Evolutionary conservation across 2,888 invertebrate genomes (phyloP).

Genomic region (Oeneis ivallda): DNA sequence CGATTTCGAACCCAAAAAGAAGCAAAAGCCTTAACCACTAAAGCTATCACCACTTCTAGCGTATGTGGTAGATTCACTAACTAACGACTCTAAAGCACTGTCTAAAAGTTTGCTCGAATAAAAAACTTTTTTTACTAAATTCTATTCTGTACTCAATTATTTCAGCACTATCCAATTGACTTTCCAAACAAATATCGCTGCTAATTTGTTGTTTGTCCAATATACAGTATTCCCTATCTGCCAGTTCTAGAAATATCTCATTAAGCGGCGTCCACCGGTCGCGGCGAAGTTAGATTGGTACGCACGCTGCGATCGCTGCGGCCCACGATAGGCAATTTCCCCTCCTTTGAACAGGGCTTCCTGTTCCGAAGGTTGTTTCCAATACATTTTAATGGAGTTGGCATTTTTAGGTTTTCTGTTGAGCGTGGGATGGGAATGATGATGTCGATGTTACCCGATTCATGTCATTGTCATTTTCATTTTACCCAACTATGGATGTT

Average conservation of each 20-base stretch:
- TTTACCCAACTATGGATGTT: neutral
- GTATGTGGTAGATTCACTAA: no score
- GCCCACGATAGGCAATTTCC: constrained; percentile 78
- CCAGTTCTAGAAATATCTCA: constrained; percentile 61
- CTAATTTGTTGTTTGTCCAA: constrained; percentile 4
- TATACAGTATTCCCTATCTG: constrained; percentile 35
- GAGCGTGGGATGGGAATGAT: constrained; percentile 4
- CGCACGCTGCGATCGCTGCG: constrained; percentile 62
- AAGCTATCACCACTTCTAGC: no score
- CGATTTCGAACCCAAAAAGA: no score
- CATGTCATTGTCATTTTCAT: no score
- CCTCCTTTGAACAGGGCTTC: constrained; percentile 68
- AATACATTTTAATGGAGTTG: constrained; percentile 65
- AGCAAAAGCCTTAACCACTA: no score
- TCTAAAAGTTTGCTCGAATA: no score
- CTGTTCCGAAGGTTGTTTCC: constrained; percentile 59
- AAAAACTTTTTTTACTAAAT: no score
- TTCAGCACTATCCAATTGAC: no score
- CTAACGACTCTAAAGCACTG: no score
- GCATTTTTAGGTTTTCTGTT: constrained; percentile 50
- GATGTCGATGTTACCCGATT: neutral
- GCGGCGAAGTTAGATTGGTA: constrained; percentile 72
- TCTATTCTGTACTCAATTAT: no score
- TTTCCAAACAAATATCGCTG: no score
- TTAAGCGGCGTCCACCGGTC: constrained; percentile 61